phyloP scores from a whole-genome alignment of 2,797 vertebrate genomes.

The Pipistrellus kuhlii region DNA sequence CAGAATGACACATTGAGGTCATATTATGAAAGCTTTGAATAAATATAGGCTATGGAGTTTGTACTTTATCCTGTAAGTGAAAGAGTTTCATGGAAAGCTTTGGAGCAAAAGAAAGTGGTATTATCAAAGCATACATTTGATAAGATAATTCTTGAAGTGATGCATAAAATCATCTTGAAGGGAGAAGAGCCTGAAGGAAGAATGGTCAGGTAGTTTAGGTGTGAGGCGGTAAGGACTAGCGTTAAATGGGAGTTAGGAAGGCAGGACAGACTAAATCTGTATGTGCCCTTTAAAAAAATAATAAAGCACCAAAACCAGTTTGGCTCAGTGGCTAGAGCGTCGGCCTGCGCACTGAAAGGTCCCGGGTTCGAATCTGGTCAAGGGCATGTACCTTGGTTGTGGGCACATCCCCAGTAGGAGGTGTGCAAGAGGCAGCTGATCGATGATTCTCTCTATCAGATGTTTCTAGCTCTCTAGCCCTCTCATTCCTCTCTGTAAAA shows the following conservation, averaged over 20 bases:
- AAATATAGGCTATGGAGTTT: not conserved
- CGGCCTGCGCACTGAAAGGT: no score
- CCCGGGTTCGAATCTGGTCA: no score
- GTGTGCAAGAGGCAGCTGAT: no score
- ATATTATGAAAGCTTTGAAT: not conserved
- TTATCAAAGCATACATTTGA: slow-evolving; percentile 3
- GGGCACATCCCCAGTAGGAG: no score
- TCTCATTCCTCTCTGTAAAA: no score
- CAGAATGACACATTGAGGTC: not conserved
- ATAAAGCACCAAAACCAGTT: no score
- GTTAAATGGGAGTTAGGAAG: not conserved
- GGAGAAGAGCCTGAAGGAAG: not conserved
- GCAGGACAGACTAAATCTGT: not conserved
- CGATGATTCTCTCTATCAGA: no score
- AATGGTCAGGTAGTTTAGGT: not conserved
- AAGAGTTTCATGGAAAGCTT: not conserved
- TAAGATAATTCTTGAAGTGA: not conserved
- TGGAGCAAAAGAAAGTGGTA: not conserved
- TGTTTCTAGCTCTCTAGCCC: no score
- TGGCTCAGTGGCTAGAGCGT: no score
- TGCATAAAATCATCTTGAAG: not conserved
- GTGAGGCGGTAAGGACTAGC: not conserved
- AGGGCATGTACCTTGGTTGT: no score
- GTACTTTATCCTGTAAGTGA: not conserved
- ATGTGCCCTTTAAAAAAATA: not conserved